Base-by-base conservation (phyloP, 1,140 invertebrate species). In the Nylanderia fulva region DNA sequence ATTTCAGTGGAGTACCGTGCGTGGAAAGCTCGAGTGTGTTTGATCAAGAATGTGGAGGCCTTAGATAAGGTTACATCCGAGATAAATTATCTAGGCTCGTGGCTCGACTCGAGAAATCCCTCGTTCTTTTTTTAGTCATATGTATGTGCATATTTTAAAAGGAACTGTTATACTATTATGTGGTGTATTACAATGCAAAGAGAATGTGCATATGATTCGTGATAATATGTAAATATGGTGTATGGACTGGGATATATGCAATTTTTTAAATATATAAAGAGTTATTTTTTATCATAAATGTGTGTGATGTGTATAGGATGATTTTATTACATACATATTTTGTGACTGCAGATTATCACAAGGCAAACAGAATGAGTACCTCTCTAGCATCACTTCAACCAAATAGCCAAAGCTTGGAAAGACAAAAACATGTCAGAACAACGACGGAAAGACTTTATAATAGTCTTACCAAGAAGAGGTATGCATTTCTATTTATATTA, bases 391-490 rank as follows among this genome's bases (percentile, higher is more conserved):
- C 95, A 93, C 94, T 96, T 91, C 95, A 95, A 86, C 95, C 94
- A 92, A 95, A 95, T 93, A 94, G 93, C 89, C 91, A 92, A 33
- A 93, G 91, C 92, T 92, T 94, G 93, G 95, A 96, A 90, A 95
- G 95, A 88, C 94, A 94, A 71, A 95, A 95, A 89, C 95, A 95
- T 84, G 94, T 92, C 88, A 94, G 93, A 77, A 90, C 94, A 64
- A 94, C 93, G 88, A 89, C 91, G 79, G 95, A 96, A 86, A 95
- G 96, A 88, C 96, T 96, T 80, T 97, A 96, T 91, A 96, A 96
- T 91, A 97, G 96, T 93, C 95, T 97, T 61, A 97, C 95, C 21
- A 97, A 96, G 94, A 97, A 96, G 93, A 95, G 95, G 94, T 95
- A 82, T 56, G 61, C n/a, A n/a, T 64, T 60, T 2, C 13, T 27